Conservation (phyloP, 1,140 invertebrate genomes). For the Drosophila chauvacae region DNA sequence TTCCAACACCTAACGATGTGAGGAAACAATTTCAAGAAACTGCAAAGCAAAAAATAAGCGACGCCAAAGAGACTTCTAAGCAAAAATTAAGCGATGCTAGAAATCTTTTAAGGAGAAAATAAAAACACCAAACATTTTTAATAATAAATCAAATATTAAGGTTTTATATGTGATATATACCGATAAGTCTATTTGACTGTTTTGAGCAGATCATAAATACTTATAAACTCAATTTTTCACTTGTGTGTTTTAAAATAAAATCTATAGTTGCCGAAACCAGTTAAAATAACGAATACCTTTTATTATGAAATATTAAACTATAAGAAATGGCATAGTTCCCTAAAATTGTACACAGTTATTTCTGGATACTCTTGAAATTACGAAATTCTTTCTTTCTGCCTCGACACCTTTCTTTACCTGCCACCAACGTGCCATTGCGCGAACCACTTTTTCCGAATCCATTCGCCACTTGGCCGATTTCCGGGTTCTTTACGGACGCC, state of each 20-base stretch:
- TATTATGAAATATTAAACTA: not conserved
- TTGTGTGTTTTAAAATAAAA: not conserved
- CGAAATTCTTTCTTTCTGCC: not conserved
- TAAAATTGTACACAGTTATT: not conserved
- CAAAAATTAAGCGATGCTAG: not conserved
- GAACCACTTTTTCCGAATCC: slow-evolving; percentile 84
- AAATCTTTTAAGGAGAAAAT: slow-evolving; percentile 2
- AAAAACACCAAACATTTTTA: not conserved
- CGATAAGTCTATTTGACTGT: not conserved
- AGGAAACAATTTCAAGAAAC: slow-evolving; percentile 8
- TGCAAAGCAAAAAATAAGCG: not conserved
- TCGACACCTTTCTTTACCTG: slow-evolving; percentile 67
- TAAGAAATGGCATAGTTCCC: not conserved
- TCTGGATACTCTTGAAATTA: not conserved
- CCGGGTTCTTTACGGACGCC: slow-evolving; percentile 27
- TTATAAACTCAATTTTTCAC: not conserved
- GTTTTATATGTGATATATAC: not conserved
- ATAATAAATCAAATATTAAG: not conserved
- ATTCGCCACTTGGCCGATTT: slow-evolving; percentile 46
- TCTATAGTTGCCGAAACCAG: not conserved
- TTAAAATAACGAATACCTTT: too few species aligned
- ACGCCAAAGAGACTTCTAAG: not conserved
- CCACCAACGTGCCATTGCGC: slow-evolving; percentile 84
- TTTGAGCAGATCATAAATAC: too few species aligned
- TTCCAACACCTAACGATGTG: slow-evolving; percentile 1